A percentile compares a stretch with the other conserved stretches of the same genome.
Evolutionary conservation across 2,113 vertebrate genomes (phyloP).

Genomic region (Ondatra zibethicus): DNA sequence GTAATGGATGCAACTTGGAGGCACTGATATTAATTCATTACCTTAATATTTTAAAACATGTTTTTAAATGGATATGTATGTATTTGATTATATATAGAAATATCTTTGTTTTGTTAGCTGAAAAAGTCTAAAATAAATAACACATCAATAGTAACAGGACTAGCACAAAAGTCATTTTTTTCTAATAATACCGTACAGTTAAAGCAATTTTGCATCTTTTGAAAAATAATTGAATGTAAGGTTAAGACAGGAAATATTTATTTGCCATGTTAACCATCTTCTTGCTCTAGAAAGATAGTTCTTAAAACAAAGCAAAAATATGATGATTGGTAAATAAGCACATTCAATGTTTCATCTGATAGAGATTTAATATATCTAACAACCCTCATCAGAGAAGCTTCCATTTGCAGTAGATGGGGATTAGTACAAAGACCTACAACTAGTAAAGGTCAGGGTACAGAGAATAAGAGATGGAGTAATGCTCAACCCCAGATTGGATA

Average conservation of each 20-base stretch:
- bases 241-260: not conserved
- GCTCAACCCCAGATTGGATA: not conserved
- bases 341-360: not conserved
- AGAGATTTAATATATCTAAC: not conserved
- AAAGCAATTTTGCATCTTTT: not conserved
- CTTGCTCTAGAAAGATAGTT: not conserved
- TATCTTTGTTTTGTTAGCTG: not conserved
- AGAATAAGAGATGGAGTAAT: not conserved
- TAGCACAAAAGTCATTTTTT: not conserved
- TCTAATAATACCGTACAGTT: not conserved
- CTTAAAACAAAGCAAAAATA: constrained; percentile 6
- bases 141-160: not conserved
- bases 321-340: not conserved
- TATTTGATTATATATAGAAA: not conserved
- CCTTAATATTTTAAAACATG: not conserved
- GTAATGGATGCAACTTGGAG: not conserved
- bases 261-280: not conserved
- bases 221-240: not conserved
- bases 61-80: not conserved
- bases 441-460: not conserved
- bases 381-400: not conserved
- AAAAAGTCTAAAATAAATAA: not conserved
- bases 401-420: not conserved
- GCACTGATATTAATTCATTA: not conserved
- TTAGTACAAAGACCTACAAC: not conserved